Conservation (phyloP, 1,140 invertebrate species). For the Drosophila grimshawi region DNA sequence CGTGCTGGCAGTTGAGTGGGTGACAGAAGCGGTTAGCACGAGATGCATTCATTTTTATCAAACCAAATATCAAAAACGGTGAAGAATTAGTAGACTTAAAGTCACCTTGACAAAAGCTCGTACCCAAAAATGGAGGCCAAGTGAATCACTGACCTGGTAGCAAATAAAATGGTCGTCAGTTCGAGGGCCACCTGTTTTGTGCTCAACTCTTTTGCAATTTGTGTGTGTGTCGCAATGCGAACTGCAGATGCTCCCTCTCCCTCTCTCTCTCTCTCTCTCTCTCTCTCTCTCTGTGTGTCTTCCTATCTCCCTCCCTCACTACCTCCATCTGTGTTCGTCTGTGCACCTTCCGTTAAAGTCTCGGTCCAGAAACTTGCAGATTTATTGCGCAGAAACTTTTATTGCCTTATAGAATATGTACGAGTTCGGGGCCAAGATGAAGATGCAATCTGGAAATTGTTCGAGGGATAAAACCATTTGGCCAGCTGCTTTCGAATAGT, state of each 20-base stretch:
- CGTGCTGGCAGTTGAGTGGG: neutral
- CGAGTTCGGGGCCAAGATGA: conserved; percentile 55
- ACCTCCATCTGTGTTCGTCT: neutral
- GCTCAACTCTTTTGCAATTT: conserved; percentile 70
- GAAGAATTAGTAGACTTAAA: conserved; percentile 32
- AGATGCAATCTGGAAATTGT: conserved; percentile 80
- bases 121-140: conserved; percentile 61
- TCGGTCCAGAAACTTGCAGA: conserved; percentile 80
- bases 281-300: neutral
- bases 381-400: conserved; percentile 81
- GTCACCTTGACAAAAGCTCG: conserved; percentile 11
- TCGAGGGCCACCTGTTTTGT: conserved; percentile 59
- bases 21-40: neutral
- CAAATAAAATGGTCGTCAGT: conserved; percentile 56
- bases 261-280: neutral
- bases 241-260: conserved; percentile 68
- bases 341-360: conserved; percentile 39
- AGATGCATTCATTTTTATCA: conserved; percentile 67
- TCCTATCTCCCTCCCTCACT: neutral
- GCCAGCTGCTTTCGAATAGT: conserved; percentile 33
- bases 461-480: conserved; percentile 55
- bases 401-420: conserved; percentile 80
- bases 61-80: conserved; percentile 64
- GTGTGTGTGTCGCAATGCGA: conserved; percentile 48
- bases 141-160: conserved; percentile 76